Conservation (phyloP, 37 sponge, comb jelly and placozoan genomes). For the Halichondria panicea region DNA sequence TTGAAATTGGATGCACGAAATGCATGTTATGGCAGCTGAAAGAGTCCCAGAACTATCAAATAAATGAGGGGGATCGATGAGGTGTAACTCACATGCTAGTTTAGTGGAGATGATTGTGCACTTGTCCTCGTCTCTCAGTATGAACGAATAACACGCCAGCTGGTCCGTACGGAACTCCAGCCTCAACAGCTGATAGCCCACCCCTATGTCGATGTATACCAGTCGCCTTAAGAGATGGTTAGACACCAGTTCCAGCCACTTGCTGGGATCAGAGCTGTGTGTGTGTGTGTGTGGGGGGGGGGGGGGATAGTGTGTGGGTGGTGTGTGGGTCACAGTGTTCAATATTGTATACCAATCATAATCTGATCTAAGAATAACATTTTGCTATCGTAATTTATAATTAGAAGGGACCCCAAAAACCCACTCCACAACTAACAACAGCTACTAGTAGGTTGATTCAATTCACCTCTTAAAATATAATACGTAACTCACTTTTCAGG, state of each 20-base stretch:
- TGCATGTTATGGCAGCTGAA: too few species aligned
- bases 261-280: slow-evolving; percentile 28
- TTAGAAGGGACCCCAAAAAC: not conserved
- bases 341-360: too few species aligned
- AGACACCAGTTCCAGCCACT: slow-evolving; percentile 46
- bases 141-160: slow-evolving; percentile 55
- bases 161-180: slow-evolving; percentile 38
- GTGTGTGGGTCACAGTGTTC: too few species aligned
- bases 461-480: not conserved
- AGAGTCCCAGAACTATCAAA: not conserved
- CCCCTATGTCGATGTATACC: slow-evolving; percentile 57
- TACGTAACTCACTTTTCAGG: slow-evolving; percentile 43
- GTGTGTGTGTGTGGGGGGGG: too few species aligned
- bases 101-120: slow-evolving; percentile 26
- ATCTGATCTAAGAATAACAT: too few species aligned
- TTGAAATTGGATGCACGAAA: too few species aligned
- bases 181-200: slow-evolving; percentile 58
- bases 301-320: too few species aligned
- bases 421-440: not conserved
- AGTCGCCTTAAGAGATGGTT: slow-evolving; percentile 30
- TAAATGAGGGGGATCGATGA: not conserved
- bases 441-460: not conserved
- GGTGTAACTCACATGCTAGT: slow-evolving; percentile 39
- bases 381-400: too few species aligned
- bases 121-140: slow-evolving; percentile 50